Conservation (phyloP, 2,888 invertebrate genomes). For the Isotomurus palustris region DNA sequence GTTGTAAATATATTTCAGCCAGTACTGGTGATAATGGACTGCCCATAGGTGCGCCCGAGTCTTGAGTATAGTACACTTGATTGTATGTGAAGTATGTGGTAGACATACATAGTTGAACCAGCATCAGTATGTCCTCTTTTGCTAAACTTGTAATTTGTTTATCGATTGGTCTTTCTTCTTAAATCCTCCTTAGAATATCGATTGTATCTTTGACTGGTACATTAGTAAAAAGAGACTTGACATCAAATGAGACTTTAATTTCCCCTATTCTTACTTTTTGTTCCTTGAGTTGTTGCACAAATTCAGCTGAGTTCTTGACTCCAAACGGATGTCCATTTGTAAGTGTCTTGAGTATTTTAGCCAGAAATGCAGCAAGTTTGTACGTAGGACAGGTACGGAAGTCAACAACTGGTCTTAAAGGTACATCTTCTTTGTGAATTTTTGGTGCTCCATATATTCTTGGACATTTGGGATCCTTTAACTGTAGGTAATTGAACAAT, state of each 20-base stretch:
- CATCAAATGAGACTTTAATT: neutral
- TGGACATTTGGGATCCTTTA: neutral
- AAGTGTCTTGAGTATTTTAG: neutral
- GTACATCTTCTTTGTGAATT: constrained; percentile 6
- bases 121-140: neutral
- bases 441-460: constrained; percentile 6
- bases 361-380: neutral
- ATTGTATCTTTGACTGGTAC: neutral
- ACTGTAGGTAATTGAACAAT: neutral
- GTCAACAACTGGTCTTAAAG: constrained; percentile 5
- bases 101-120: neutral
- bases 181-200: neutral
- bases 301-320: neutral
- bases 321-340: neutral
- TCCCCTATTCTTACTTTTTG: neutral
- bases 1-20: neutral
- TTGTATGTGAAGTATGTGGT: constrained; percentile 1
- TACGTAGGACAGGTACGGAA: constrained; percentile 1
- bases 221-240: neutral
- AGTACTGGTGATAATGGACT: constrained; percentile 1
- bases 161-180: neutral
- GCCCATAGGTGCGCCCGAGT: constrained; percentile 1
- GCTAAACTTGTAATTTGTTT: neutral
- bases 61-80: neutral
- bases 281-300: neutral